These are phyloP conservation scores for Vanacampus margaritifer DNA, from an alignment of 2,113 vertebrate species.

Conservation along the genomic window DNA sequence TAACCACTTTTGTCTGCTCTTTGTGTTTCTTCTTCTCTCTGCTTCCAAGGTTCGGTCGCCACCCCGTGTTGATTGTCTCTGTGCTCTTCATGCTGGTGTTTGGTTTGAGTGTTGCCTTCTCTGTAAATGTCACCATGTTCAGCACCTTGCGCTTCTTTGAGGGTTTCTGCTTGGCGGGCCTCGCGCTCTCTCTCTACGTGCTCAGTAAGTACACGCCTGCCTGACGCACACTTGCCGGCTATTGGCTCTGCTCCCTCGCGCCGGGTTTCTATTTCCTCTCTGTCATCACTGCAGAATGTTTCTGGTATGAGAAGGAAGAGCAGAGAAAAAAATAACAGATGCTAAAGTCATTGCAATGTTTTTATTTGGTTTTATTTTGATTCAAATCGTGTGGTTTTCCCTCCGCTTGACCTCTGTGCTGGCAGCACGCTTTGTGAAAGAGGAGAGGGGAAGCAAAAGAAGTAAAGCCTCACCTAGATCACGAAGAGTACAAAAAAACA, in stretches of 20 bases:
- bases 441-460: no score
- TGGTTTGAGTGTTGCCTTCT: conserved; percentile 91
- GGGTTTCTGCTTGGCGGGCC: conserved; percentile 96
- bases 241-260: conserved; percentile 2
- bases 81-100: conserved; percentile 91
- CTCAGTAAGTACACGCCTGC: conserved; percentile 81
- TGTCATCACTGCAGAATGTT: neutral
- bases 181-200: conserved; percentile 89
- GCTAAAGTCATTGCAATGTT: neutral
- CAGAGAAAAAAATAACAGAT: neutral
- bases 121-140: conserved; percentile 95
- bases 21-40: conserved; percentile 6
- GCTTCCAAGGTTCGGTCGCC: conserved; percentile 62
- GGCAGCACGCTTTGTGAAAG: no score
- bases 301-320: neutral
- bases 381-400: no score
- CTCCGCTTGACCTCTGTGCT: no score
- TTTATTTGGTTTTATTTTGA: neutral
- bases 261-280: neutral
- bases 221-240: neutral
- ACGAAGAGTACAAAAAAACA: no score
- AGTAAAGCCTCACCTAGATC: no score
- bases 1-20: conserved; percentile 17
- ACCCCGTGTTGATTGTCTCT: conserved; percentile 82
- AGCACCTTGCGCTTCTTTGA: conserved; percentile 98